A percentile compares a stretch with the other conserved stretches of the same genome.
phyloP scores from a whole-genome alignment of 2,113 vertebrate species.

The Anguilla japonica region DNA sequence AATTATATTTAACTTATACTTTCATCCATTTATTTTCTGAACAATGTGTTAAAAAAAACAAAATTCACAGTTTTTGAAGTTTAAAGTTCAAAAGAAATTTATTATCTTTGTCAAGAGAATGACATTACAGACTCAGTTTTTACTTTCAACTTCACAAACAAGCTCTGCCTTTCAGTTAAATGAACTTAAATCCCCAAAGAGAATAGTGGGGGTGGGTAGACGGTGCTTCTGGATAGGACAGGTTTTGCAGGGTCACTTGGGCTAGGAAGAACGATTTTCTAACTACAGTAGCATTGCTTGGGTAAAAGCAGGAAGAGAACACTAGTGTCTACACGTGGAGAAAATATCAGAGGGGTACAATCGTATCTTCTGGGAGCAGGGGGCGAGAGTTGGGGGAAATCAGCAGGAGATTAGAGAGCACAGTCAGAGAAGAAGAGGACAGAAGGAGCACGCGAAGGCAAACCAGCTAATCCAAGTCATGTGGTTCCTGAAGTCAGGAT shows the following conservation, averaged over 20 bases:
- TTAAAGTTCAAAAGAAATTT: too few species aligned
- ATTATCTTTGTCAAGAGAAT: too few species aligned
- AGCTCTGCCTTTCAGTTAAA: too few species aligned
- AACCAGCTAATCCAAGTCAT: slow-evolving; percentile 53
- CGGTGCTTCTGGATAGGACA: background rate
- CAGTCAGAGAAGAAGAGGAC: background rate
- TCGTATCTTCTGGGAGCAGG: background rate
- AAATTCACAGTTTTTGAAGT: background rate
- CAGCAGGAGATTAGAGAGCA: background rate
- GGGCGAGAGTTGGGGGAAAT: background rate
- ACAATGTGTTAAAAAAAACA: background rate
- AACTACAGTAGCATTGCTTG: background rate
- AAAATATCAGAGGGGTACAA: background rate
- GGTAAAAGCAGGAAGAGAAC: background rate
- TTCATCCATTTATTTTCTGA: too few species aligned
- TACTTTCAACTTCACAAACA: too few species aligned
- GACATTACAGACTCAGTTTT: too few species aligned
- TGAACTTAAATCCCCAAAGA: background rate
- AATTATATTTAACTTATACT: too few species aligned
- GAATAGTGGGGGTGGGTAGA: background rate
- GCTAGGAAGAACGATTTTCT: background rate
- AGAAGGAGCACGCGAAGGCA: background rate
- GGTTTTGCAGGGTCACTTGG: background rate
- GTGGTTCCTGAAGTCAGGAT: slow-evolving; percentile 30
- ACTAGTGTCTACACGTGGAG: background rate